Evolutionary conservation across 2,113 vertebrate species (phyloP), one percentile per base, ranked within the genome.

Genomic region (Arizona elegans): DNA sequence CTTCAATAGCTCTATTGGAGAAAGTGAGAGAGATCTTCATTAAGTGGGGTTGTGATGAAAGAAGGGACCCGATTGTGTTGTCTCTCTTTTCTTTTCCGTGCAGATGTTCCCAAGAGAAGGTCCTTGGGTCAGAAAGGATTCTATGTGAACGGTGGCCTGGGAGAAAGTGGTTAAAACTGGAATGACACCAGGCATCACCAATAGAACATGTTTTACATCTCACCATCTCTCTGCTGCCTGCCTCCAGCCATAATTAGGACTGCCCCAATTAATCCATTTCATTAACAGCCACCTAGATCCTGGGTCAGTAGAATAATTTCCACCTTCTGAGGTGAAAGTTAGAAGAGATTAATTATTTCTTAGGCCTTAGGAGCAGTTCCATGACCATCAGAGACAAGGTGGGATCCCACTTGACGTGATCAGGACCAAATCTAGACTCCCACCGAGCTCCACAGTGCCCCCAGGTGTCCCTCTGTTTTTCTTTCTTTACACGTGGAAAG

Each of bases 211-310:
- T n/a, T 47, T 47, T 87, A 8, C 55, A 11, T 38, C 59, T 12
- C 88, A 19, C 85, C 13, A 24, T 6, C 87, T 55, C 52, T 1
- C 50, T 33, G 81, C 15, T 47, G 70, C 19, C 11, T 55, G 21
- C 86, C 47, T 43, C 23, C 43, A 55, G 29, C 47, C 15, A 26
- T 43, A 38, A 50, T 17, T 92, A 81, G 26, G 26, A 47, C 50
- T 65, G 70, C 33, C 33, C 52, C 21, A 93, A 15, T 75, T 33
- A 70, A 70, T 70, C 65, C 65, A 70, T 96, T 90, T 92, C 93
- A 93, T 93, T 93, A 94, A 88, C 96, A 94, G 92, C 87, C 87
- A 23, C 62, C 19, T 59, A 52, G 5, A 86, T 70, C 85, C 38
- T 53, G 89, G 54, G 75, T 90, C 24, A 81, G 62, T 56, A 54